phyloP scores from a whole-genome alignment of 1,140 invertebrate species.

The Halyomorpha halys region DNA sequence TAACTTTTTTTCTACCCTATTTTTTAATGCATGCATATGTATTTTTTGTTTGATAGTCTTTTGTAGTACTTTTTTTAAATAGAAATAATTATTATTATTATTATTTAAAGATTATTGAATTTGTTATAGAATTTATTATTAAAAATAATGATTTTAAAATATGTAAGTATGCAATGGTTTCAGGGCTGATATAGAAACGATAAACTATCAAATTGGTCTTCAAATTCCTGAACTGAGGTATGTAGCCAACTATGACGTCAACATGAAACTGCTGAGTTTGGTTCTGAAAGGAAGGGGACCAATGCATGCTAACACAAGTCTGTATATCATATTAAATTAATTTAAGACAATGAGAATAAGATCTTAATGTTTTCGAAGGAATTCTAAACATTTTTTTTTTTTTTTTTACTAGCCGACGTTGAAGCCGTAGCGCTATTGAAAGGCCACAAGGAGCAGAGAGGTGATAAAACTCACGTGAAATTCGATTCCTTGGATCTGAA shows the following conservation, averaged over 20 bases:
- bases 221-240: constrained; percentile 44
- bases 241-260: constrained; percentile 47
- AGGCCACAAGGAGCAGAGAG: constrained; percentile 25
- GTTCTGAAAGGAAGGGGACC: constrained; percentile 50
- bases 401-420: constrained; percentile 27
- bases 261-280: constrained; percentile 48
- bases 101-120: too few relatives aligned
- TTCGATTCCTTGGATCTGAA: constrained; percentile 30
- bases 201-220: constrained; percentile 42
- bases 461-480: constrained; percentile 27
- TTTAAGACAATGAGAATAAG: too few relatives aligned
- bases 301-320: constrained; percentile 50
- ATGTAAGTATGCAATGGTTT: too few relatives aligned
- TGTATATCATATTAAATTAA: constrained; percentile 31
- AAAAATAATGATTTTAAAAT: too few relatives aligned
- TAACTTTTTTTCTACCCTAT: too few relatives aligned
- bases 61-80: too few relatives aligned
- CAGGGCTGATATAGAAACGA: constrained; percentile 41
- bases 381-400: too few relatives aligned
- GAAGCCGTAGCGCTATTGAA: constrained; percentile 26
- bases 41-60: too few relatives aligned
- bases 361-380: too few relatives aligned
- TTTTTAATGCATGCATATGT: too few relatives aligned
- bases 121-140: too few relatives aligned
- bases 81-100: too few relatives aligned